Percentiles rank a stretch among this genome's conserved stretches.
These are phyloP conservation scores for Gallinago stenura DNA, from an alignment of 2,797 vertebrate genomes.

Conservation along the genomic window DNA sequence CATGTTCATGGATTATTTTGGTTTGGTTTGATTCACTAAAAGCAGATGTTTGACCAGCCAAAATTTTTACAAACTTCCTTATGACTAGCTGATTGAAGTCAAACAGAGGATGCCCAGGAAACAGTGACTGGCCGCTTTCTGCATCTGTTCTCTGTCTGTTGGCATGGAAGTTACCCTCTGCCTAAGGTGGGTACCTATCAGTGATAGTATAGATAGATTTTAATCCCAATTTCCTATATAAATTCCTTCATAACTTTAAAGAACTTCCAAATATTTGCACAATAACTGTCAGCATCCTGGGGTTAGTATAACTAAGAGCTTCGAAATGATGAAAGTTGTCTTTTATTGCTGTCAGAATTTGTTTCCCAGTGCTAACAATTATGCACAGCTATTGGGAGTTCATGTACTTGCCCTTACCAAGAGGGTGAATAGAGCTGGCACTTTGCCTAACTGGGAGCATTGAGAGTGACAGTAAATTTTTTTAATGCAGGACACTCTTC, in stretches of 20 bases:
- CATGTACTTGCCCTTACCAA: neutral
- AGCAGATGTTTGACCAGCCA: neutral
- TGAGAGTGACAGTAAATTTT: neutral
- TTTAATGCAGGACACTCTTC: neutral
- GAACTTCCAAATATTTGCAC: neutral
- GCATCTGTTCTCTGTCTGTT: neutral
- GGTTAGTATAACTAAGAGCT: neutral
- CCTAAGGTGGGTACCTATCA: neutral
- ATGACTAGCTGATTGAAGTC: neutral
- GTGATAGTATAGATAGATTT: neutral
- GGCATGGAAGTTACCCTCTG: neutral
- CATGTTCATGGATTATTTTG: neutral
- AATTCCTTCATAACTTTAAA: neutral
- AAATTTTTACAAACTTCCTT: neutral
- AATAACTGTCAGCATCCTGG: neutral
- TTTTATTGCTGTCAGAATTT: neutral
- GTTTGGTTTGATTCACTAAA: neutral
- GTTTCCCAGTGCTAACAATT: neutral
- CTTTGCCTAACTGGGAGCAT: neutral
- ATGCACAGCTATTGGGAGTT: neutral
- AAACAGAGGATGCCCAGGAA: neutral
- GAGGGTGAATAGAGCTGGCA: neutral
- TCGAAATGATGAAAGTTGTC: neutral
- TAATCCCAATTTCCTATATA: neutral
- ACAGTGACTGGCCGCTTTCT: neutral